phyloP scores from a whole-genome alignment of 2,888 invertebrate species.

The Rhogogaster chlorosoma region DNA sequence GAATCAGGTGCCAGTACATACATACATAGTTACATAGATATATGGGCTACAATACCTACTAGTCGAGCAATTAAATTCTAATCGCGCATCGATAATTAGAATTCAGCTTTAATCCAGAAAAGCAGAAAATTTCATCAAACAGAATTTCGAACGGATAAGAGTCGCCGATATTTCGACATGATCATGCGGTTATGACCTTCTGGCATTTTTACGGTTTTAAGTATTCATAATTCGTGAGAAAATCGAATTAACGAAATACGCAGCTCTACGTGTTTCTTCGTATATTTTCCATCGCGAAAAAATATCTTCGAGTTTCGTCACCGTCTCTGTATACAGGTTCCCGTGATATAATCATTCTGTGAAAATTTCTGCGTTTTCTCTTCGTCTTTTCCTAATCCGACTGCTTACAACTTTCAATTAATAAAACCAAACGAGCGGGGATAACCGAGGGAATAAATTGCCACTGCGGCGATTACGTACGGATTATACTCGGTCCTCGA shows the following conservation, averaged over 20 bases:
- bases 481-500: background rate
- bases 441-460: background rate
- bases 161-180: background rate
- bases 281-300: background rate
- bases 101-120: too few relatives aligned
- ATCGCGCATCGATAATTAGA: too few relatives aligned
- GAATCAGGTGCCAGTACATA: too few relatives aligned
- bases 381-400: background rate
- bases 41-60: too few relatives aligned
- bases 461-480: background rate
- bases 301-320: background rate
- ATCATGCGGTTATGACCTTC: background rate
- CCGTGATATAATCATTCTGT: too few relatives aligned
- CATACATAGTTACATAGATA: too few relatives aligned
- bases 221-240: background rate
- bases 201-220: conserved; percentile 16
- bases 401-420: background rate
- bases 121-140: too few relatives aligned
- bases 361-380: background rate
- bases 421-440: background rate
- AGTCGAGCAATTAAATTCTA: too few relatives aligned
- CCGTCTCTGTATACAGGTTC: too few relatives aligned
- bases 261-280: background rate
- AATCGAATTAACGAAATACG: background rate
- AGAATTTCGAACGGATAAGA: too few relatives aligned